Conservation (phyloP, 2,113 vertebrate genomes). For the Taxidea taxus region DNA sequence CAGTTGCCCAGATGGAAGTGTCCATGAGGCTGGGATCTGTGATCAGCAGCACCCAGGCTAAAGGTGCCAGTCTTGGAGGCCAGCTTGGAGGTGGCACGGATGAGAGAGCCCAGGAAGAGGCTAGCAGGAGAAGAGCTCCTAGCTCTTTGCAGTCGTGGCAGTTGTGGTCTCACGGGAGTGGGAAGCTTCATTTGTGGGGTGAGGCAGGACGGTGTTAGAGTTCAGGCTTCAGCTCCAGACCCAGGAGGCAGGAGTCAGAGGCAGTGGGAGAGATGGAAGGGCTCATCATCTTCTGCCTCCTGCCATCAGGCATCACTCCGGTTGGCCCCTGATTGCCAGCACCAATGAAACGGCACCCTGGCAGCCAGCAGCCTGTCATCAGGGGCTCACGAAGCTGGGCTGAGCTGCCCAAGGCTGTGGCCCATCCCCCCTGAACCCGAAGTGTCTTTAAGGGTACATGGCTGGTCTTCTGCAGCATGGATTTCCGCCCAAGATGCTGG, state of each 20-base stretch:
- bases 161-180: accelerated
- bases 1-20: not conserved
- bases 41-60: not conserved
- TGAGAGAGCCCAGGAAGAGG: not conserved
- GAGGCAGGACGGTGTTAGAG: not conserved
- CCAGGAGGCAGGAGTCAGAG: accelerated
- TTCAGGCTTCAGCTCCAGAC: not conserved
- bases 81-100: not conserved
- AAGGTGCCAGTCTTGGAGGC: not conserved
- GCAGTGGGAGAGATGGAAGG: not conserved
- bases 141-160: not conserved
- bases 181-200: not conserved
- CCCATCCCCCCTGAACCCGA: not conserved
- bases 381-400: not conserved
- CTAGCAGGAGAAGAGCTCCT: not conserved
- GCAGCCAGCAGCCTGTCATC: not conserved
- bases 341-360: not conserved
- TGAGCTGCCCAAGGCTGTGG: not conserved
- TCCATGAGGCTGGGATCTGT: not conserved
- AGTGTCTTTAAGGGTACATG: not conserved
- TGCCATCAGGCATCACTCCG: not conserved
- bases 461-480: not conserved
- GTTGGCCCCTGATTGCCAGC: not conserved
- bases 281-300: not conserved
- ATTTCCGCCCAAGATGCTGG: not conserved